Evolutionary conservation across 2,113 vertebrate species (phyloP).

Genomic region (Bos indicus): DNA sequence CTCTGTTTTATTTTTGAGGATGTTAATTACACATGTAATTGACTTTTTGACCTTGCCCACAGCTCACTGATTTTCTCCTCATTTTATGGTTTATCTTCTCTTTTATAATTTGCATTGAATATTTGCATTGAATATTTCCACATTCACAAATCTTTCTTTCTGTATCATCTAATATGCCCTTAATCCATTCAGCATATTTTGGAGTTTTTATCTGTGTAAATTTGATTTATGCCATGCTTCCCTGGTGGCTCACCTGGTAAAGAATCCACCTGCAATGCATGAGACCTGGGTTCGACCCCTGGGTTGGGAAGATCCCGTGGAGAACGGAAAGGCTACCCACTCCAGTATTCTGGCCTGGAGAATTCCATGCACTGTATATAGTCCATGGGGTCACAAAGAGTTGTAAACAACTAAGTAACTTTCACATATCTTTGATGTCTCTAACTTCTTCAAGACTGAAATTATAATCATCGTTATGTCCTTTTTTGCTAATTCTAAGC

Average conservation of each 20-base stretch:
- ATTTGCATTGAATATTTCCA: background rate
- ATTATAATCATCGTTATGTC: background rate
- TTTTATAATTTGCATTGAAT: background rate
- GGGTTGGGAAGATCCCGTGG: no score
- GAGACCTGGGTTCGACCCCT: no score
- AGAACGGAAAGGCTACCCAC: no score
- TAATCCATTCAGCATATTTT: background rate
- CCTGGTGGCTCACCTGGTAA: no score
- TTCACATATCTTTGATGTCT: background rate
- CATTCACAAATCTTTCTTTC: background rate
- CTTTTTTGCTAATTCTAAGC: background rate
- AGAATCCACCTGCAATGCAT: no score
- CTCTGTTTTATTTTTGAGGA: background rate
- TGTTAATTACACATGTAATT: background rate
- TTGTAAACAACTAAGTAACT: no score
- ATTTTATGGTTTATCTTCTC: background rate
- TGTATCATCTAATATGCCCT: background rate
- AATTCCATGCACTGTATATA: no score
- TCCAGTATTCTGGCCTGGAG: no score
- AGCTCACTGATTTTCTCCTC: background rate
- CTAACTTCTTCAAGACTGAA: background rate
- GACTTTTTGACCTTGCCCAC: background rate
- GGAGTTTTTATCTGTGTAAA: background rate
- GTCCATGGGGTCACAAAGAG: no score
- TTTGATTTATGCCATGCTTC: background rate